phyloP scores from a whole-genome alignment of 2,888 invertebrate genomes.

The Leucozona laternaria region DNA sequence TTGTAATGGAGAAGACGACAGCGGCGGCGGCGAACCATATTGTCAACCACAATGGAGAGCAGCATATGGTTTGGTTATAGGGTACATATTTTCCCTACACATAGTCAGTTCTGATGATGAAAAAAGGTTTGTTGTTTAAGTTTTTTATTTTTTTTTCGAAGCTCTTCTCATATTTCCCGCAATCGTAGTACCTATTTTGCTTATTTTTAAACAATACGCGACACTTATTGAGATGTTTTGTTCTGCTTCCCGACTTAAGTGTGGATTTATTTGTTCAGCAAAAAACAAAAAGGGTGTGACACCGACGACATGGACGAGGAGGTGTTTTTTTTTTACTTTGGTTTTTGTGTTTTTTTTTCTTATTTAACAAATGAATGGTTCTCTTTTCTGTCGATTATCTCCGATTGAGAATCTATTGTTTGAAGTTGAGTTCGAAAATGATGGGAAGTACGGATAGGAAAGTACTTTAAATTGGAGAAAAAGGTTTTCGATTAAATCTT shows the following conservation, averaged over 20 bases:
- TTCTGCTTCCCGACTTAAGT: slow-evolving; percentile 19
- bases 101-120: slow-evolving; percentile 17
- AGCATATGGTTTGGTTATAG: slow-evolving; percentile 39
- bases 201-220: slow-evolving; percentile 40
- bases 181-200: slow-evolving; percentile 5
- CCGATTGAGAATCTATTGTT: slow-evolving; percentile 70
- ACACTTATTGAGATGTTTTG: slow-evolving; percentile 72
- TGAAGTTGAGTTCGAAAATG: slow-evolving; percentile 29
- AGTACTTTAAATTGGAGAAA: slow-evolving; percentile 60
- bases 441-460: slow-evolving; percentile 50
- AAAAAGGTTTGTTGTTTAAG: slow-evolving; percentile 25
- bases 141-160: slow-evolving; percentile 26
- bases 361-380: slow-evolving; percentile 53
- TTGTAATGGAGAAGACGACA: slow-evolving; percentile 53
- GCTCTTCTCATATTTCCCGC: slow-evolving; percentile 51
- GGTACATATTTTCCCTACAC: not conserved
- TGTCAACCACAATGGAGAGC: slow-evolving; percentile 64
- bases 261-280: slow-evolving; percentile 52
- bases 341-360: slow-evolving; percentile 37
- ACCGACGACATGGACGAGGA: not conserved
- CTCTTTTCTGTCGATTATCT: slow-evolving; percentile 68
- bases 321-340: slow-evolving; percentile 40
- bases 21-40: slow-evolving; percentile 29
- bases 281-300: slow-evolving; percentile 47
- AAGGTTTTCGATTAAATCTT: slow-evolving; percentile 67